Evolutionary conservation across 2,113 vertebrate species (phyloP).

Genomic region (Promerops cafer): DNA sequence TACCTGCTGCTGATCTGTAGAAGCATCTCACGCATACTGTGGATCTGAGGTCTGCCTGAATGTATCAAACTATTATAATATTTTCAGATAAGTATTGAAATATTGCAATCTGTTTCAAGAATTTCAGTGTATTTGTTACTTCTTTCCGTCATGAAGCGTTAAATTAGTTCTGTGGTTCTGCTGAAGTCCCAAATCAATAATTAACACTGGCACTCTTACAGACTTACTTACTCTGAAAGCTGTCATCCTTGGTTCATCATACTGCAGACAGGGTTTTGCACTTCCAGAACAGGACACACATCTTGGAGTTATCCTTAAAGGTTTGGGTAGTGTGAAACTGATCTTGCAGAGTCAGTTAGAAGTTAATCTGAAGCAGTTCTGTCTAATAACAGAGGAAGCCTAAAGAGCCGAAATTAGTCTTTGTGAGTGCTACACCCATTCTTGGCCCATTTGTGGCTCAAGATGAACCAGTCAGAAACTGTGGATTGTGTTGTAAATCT

Average conservation of each 20-base stretch:
- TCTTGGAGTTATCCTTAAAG: background rate
- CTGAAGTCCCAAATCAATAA: background rate
- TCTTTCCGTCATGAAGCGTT: background rate
- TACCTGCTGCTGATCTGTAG: background rate
- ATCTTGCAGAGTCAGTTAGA: background rate
- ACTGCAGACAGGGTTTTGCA: background rate
- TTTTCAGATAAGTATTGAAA: background rate
- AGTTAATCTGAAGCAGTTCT: background rate
- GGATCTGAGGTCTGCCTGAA: background rate
- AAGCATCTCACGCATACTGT: background rate
- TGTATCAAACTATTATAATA: background rate
- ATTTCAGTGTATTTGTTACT: background rate
- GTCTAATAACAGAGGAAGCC: background rate
- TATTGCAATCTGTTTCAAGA: background rate
- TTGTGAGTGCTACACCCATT: background rate
- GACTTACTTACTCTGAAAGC: background rate
- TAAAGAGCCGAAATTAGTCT: background rate
- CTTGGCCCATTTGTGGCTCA: background rate
- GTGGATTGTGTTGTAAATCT: background rate
- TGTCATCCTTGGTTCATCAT: background rate
- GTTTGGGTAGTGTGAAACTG: background rate
- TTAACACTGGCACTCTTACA: accelerated
- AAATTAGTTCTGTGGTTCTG: background rate
- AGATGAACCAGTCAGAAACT: background rate
- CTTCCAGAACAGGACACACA: background rate